Base-by-base conservation (phyloP, 2,113 vertebrate genomes). In the Pleuronectes platessa region DNA sequence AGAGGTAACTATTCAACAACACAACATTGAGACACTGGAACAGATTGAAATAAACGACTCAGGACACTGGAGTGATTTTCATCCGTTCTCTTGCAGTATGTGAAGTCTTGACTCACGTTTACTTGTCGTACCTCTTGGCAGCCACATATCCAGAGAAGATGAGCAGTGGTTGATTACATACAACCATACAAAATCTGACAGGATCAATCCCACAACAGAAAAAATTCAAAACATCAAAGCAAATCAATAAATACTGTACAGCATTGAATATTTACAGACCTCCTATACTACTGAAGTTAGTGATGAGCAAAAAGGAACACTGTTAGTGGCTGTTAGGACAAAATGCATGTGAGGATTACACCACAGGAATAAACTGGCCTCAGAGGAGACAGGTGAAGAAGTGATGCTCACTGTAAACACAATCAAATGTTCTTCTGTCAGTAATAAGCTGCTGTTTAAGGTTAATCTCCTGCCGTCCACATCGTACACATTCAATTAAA, bases 171-270 rank as follows among this genome's bases (percentile, higher is more conserved):
- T 42, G 1, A 37, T 61, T 67, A n/a, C n/a, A 61, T 64, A 26
- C 11, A 64, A n/a, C 35, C 47, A 62, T 68, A 69, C 37, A 76
- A 83, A 86, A 58, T 51, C 53, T 3, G 13, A 31, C 45, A 69
- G 58, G 37, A 55, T 40, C 60, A 62, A 64, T 17, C 24, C 47
- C 15, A 47, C 8, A 14, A 61, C 31, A 31, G 26, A 5, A 6
- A 3, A 37, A 49, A 62, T 42, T 42, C n/a, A 54, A 74, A 73
- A 37, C n/a, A 23, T 65, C 31, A 75, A 63, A 79, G 20, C 69
- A 81, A 81, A 67, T 18, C 56, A 92, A 91, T 91, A 91, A 92
- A 93, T 93, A 92, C 88, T 93, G 84, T 92, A 90, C 91, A 91
- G 68, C 65, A 76, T 81, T 71, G 79, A 78, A 89, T 90, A 90